phyloP scores from a whole-genome alignment of 2,797 vertebrate species.

The Rhinichthys osculus region DNA sequence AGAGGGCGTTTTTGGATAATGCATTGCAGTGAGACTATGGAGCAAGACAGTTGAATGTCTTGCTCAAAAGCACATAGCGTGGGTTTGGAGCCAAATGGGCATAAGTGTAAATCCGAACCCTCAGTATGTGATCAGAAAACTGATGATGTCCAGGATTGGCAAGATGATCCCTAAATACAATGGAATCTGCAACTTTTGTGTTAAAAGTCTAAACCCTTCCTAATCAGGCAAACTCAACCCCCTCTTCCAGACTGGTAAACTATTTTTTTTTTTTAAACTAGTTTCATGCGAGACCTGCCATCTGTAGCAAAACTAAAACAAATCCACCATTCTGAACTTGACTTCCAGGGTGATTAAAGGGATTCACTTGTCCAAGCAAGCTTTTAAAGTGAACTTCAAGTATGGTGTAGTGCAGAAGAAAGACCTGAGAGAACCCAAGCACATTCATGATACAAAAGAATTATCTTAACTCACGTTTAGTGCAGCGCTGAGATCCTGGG shows the following conservation, averaged over 20 bases:
- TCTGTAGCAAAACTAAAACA: conserved; percentile 15
- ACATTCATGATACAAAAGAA: conserved; percentile 4
- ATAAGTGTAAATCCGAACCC: conserved; percentile 7
- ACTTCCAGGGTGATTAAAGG: background rate
- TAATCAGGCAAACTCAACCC: background rate
- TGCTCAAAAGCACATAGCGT: background rate
- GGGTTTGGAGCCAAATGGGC: background rate
- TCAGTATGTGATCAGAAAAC: background rate
- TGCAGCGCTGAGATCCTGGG: conserved; percentile 93
- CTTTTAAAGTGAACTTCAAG: conserved; percentile 10
- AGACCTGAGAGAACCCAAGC: conserved; percentile 3
- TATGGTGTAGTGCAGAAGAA: conserved; percentile 1
- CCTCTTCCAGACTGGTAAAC: background rate
- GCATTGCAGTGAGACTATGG: background rate
- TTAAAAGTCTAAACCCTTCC: conserved; percentile 4
- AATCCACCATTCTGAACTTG: background rate
- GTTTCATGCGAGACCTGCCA: background rate
- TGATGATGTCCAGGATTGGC: background rate
- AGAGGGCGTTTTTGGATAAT: background rate
- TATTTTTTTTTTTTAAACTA: background rate
- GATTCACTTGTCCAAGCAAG: background rate
- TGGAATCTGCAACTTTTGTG: background rate
- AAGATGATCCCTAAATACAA: background rate
- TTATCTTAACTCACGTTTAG: conserved; percentile 87
- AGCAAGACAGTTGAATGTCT: background rate